phyloP scores from a whole-genome alignment of 2,113 vertebrate genomes.

The Festucalex cinctus region DNA sequence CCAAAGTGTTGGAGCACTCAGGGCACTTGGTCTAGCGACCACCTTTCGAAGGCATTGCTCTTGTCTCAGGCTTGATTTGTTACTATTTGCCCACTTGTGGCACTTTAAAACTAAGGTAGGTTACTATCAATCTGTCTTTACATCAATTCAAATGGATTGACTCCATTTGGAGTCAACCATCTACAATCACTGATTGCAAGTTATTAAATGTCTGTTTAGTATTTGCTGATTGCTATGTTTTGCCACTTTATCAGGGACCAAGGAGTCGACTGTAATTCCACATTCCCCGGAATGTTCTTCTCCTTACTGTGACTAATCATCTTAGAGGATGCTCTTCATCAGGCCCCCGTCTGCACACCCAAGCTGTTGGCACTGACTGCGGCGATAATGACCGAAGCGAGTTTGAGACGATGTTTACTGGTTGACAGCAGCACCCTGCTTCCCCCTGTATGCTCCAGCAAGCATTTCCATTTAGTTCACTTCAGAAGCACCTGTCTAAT shows the following conservation, averaged over 20 bases:
- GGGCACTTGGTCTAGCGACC: too few relatives aligned
- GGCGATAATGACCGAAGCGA: constrained; percentile 84
- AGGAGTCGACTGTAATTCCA: constrained; percentile 39
- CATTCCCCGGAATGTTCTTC: constrained; percentile 37
- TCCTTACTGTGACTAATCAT: constrained; percentile 64
- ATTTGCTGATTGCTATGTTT: constrained; percentile 31
- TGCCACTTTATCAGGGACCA: constrained; percentile 13
- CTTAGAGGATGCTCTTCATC: constrained; percentile 61
- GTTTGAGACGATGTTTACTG: constrained; percentile 78
- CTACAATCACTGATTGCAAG: background rate
- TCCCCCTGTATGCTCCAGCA: constrained; percentile 83
- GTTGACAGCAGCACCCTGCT: constrained; percentile 84
- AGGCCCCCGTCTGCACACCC: constrained; percentile 70
- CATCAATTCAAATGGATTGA: background rate
- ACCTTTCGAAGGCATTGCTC: too few relatives aligned
- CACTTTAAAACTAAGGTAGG: too few relatives aligned
- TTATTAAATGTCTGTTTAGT: background rate
- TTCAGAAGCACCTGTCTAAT: constrained; percentile 89
- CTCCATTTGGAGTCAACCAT: background rate
- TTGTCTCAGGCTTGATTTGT: background rate
- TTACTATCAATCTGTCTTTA: background rate
- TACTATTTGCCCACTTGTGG: background rate
- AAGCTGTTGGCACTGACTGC: constrained; percentile 64
- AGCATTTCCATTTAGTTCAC: constrained; percentile 92
- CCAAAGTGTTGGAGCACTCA: too few relatives aligned